These are phyloP conservation scores for Episyrphus balteatus DNA, from an alignment of 1,140 invertebrate genomes.

Conservation along the genomic window DNA sequence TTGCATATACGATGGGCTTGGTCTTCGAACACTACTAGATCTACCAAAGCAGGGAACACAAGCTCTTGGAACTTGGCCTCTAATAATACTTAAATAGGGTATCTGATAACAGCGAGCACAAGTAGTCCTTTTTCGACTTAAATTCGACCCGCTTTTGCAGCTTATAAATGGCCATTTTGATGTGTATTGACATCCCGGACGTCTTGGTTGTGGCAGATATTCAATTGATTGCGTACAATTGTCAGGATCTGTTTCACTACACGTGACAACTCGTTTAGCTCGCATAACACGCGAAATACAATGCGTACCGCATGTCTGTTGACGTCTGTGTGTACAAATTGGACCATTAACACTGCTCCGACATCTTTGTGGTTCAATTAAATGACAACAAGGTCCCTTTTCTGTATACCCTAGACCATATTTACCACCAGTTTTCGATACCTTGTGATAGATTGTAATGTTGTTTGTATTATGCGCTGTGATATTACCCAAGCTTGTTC, in stretches of 20 bases:
- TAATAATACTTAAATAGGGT: conserved; percentile 13
- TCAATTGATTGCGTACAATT: conserved; percentile 18
- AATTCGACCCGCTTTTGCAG: too few species aligned
- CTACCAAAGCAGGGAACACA: conserved; percentile 14
- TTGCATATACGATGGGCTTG: too few species aligned
- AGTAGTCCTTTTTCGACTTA: too few species aligned
- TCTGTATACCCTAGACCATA: conserved; percentile 26
- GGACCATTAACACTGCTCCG: not conserved
- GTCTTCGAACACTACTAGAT: too few species aligned
- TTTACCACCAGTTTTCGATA: conserved; percentile 22
- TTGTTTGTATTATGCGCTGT: conserved; percentile 16
- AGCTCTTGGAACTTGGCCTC: conserved; percentile 12
- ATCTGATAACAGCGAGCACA: conserved; percentile 14
- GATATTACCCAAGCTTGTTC: conserved; percentile 13
- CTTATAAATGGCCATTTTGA: too few species aligned
- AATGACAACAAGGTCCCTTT: conserved; percentile 22
- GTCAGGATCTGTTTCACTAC: conserved; percentile 8
- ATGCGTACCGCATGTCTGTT: conserved; percentile 18
- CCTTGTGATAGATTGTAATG: conserved; percentile 21
- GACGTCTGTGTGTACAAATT: conserved; percentile 10
- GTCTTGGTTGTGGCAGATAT: conserved; percentile 14
- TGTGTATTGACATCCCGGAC: too few species aligned
- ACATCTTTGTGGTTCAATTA: conserved; percentile 16
- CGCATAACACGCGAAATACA: conserved; percentile 24
- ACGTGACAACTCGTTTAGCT: conserved; percentile 17